Base-by-base conservation (phyloP, 2,888 invertebrate genomes). In the Cephus rjabovi region DNA sequence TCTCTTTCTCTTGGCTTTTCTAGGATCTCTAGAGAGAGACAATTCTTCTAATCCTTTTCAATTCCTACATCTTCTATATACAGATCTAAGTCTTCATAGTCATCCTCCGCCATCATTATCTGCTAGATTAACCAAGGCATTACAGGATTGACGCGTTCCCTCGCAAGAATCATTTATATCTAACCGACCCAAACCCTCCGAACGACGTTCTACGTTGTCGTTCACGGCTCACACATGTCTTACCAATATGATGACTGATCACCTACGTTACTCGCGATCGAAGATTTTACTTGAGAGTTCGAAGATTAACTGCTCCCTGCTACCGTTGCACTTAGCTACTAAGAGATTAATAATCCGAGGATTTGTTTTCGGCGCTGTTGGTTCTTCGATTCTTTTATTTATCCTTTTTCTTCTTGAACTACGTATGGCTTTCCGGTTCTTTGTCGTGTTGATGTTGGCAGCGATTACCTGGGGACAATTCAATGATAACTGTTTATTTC, bases 91-190 rank as follows among this genome's bases (percentile, higher is more conserved):
- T 77, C 77, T 68, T 35, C 23, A 56, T 1, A 40, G 33, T 69
- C 76, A 34, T 33, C 11, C 40, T 40, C 34, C 23, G 12, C 30
- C 74, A n/a, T 34, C 35, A 34, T 78, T 78, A 78, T 78, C 78
- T 78, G 34, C 12, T 23, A 78, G 78, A 78, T 78, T 78, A 76
- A 56, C 78, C 73, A 33, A 75, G 73, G 78, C 78, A 78, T 78
- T 78, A 76, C 78, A 69, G 78, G 75, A 76, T 78, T 75, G 78
- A 78, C 71, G 71, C 71, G 78, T 78, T 75, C 68, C 75, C 77
- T 74, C 70, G 74, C 75, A 56, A 34, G 75, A 74, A 56, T 68
- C 73, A 31, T 34, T 37, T 75, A 30, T 30, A 56, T 34, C 75
- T 12, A 37, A 31, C 33, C 75, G 56, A 37, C 6, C 30, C 71